Evolutionary conservation across 1,140 invertebrate genomes (phyloP).

Genomic region (Sminthurides bifidus): DNA sequence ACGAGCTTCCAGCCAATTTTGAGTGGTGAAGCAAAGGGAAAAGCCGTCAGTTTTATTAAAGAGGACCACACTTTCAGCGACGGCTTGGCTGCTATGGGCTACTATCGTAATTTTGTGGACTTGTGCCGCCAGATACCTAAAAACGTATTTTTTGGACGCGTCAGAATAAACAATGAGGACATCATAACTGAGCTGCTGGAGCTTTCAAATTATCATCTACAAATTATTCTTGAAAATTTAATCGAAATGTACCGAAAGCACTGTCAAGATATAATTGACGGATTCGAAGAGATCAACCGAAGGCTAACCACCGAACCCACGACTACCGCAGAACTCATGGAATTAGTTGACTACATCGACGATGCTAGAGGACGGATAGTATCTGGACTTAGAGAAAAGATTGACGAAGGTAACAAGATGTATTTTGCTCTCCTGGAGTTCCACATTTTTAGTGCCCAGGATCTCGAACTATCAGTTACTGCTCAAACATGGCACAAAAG

Average conservation of each 20-base stretch:
- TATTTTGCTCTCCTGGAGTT: constrained; percentile 55
- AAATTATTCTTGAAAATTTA: constrained; percentile 20
- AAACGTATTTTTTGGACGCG: constrained; percentile 17
- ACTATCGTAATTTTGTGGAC: constrained; percentile 20
- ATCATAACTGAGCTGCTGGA: constrained; percentile 20
- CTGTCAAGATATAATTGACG: constrained; percentile 26
- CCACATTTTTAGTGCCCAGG: constrained; percentile 49
- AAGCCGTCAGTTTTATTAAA: constrained; percentile 12
- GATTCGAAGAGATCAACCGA: constrained; percentile 31
- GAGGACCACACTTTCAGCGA: constrained; percentile 22
- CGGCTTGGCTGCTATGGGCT: constrained; percentile 17
- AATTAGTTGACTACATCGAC: constrained; percentile 51
- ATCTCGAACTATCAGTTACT: constrained; percentile 51
- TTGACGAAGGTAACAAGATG: constrained; percentile 48
- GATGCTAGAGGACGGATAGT: constrained; percentile 48
- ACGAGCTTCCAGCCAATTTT: constrained; percentile 17
- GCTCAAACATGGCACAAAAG: constrained; percentile 59
- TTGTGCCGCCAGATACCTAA: constrained; percentile 20
- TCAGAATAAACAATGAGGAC: constrained; percentile 27
- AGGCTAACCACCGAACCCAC: constrained; percentile 50
- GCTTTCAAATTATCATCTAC: constrained; percentile 10
- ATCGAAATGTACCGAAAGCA: constrained; percentile 1
- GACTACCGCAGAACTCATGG: constrained; percentile 58
- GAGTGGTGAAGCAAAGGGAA: constrained; percentile 19
- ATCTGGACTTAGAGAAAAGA: constrained; percentile 48